Percentiles rank a stretch among this genome's conserved stretches.
phyloP scores from a whole-genome alignment of 2,888 invertebrate genomes.

The Fragum sueziense region DNA sequence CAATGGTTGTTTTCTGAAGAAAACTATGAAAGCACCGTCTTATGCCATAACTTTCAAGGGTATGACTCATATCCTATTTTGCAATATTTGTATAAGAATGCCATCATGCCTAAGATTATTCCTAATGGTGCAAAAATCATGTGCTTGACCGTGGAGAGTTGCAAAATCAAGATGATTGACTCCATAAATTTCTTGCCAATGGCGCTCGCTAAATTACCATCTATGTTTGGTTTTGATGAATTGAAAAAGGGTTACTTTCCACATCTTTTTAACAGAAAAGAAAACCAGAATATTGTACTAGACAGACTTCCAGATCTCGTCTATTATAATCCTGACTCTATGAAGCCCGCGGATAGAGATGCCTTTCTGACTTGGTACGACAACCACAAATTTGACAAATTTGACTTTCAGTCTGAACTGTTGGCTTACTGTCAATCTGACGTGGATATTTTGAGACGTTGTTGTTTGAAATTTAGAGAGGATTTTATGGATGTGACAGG shows the following conservation, averaged over 20 bases:
- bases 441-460: slow-evolving; percentile 33
- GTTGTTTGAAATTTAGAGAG: slow-evolving; percentile 27
- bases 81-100: slow-evolving; percentile 35
- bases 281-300: slow-evolving; percentile 24
- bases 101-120: not conserved
- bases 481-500: slow-evolving; percentile 33
- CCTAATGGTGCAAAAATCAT: slow-evolving; percentile 42
- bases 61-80: no score
- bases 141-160: no score
- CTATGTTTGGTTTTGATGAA: slow-evolving; percentile 35
- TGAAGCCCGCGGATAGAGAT: slow-evolving; percentile 20
- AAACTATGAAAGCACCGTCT: slow-evolving; percentile 22
- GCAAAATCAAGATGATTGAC: no score
- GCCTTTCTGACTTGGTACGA: slow-evolving; percentile 32
- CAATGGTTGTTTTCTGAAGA: slow-evolving; percentile 27
- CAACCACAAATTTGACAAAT: slow-evolving; percentile 10
- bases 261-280: slow-evolving; percentile 36
- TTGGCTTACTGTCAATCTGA: slow-evolving; percentile 33
- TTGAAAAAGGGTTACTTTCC: slow-evolving; percentile 50
- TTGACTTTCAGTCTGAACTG: slow-evolving; percentile 36
- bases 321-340: slow-evolving; percentile 23
- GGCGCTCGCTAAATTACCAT: slow-evolving; percentile 41
- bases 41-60: slow-evolving; percentile 50
- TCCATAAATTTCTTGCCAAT: slow-evolving; percentile 46
- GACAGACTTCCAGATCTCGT: slow-evolving; percentile 11